Conservation (phyloP, 2,888 invertebrate species). For the Drosophila pegasa region DNA sequence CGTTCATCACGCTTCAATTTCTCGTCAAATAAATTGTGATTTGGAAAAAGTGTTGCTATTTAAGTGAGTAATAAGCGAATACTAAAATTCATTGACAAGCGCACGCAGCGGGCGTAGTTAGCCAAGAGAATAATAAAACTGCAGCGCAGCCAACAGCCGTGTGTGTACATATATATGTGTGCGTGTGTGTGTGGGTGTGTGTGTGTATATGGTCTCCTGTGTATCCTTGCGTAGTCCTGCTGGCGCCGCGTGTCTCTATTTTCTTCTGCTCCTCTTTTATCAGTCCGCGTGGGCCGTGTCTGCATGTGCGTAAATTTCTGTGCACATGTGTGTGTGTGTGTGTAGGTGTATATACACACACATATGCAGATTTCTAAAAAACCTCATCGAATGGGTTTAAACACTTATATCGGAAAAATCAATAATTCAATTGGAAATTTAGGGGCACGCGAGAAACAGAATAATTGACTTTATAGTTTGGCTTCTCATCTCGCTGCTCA, state of each 20-base stretch:
- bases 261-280: conserved; percentile 20
- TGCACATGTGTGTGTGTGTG: conserved; percentile 27
- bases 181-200: conserved; percentile 26
- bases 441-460: not conserved
- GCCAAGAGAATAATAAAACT: not conserved
- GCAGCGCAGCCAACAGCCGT: not conserved
- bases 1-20: conserved; percentile 72
- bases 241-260: conserved; percentile 77
- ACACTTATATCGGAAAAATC: conserved; percentile 64
- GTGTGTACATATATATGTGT: conserved; percentile 25
- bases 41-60: conserved; percentile 76
- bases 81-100: not conserved
- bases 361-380: conserved; percentile 37
- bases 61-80: conserved; percentile 77
- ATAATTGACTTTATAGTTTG: not conserved
- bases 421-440: conserved; percentile 48
- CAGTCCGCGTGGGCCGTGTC: conserved; percentile 39
- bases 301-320: conserved; percentile 5
- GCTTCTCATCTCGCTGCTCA: not conserved
- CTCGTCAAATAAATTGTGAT: conserved; percentile 65
- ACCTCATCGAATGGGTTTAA: conserved; percentile 14
- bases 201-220: conserved; percentile 40
- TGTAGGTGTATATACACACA: conserved; percentile 15
- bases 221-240: conserved; percentile 75
- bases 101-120: not conserved